Evolutionary conservation across 1,140 invertebrate species (phyloP), one percentile per base, ranked within the genome.

Genomic region (Drosophila sproati): DNA sequence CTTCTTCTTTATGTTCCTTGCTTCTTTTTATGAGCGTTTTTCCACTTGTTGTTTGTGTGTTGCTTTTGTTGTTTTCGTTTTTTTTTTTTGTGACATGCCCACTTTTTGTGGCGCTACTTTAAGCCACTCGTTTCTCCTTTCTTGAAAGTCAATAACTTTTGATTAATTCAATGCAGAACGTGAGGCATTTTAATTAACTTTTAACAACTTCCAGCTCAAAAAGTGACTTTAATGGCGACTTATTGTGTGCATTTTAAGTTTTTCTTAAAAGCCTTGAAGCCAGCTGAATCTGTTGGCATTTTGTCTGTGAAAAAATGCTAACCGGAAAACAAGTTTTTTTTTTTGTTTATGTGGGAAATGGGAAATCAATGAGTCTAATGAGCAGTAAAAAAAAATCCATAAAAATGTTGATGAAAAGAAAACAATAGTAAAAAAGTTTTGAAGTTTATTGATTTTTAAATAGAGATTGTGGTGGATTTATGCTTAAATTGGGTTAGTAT

Each of bases 151-250:
- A 73, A 83, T 80, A 68, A 73, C 50, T 73, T 80, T 85, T 83
- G 45, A 85, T 80, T 73, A 43, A 67, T 80, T 69, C 68, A 72
- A 85, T 80, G 61, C 77, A 73, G 77, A 80, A 83, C 80, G 80
- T 78, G 75, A 52, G 37, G 28, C 28, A 50, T 55, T 74, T 72
- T 72, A 64, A 72, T 57, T 72, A 57, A 72, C 47, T 7, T 48
- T 63, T 32, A 43, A n/a, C 7, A 56, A 28, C n/a, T 61, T 6
- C 43, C 31, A n/a, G 8, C 12, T n/a, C 60, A 12, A 51, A 41
- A 34, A 54, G 37, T 34, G 29, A 35, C n/a, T 71, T 71, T 50
- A 50, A 71, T 71, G 34, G 34, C 31, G 7, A 39, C 34, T 50
- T 50, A 72, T 72, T 57, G 66, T n/a, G 35, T 20, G 5, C 47